A percentile compares a stretch with the other conserved stretches of the same genome.
Evolutionary conservation across 2,797 vertebrate genomes (phyloP).

Genomic region (Alcedo quadribrachys): DNA sequence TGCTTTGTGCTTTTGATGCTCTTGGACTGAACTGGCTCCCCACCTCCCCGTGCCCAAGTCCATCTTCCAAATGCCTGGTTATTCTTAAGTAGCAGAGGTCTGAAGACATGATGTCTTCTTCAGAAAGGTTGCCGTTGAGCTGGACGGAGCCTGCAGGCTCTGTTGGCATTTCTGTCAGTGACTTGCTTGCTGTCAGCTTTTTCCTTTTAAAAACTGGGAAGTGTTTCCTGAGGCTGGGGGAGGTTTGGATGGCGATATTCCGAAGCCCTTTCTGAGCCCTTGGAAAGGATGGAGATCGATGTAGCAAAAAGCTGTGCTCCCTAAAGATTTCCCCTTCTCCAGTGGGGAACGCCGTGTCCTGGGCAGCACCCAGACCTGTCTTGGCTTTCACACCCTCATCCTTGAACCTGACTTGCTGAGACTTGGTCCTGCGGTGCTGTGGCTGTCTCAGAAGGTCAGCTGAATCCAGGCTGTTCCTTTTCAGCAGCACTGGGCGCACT

Average conservation of each 20-base stretch:
- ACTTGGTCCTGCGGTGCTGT: constrained; percentile 80
- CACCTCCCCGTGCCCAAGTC: constrained; percentile 16
- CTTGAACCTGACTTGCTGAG: constrained; percentile 84
- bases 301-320: constrained; percentile 48
- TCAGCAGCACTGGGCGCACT: constrained; percentile 79
- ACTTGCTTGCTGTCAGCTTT: constrained; percentile 78
- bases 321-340: constrained; percentile 38
- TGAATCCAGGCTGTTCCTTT: constrained; percentile 79
- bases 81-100: constrained; percentile 74
- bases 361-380: constrained; percentile 4
- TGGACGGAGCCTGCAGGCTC: constrained; percentile 63
- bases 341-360: background rate
- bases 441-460: constrained; percentile 69
- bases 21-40: background rate
- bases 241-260: constrained; percentile 94
- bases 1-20: constrained; percentile 75
- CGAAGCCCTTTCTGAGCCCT: constrained; percentile 78
- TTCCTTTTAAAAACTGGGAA: constrained; percentile 85
- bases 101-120: constrained; percentile 65
- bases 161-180: constrained; percentile 73
- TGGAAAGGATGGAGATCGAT: constrained; percentile 67
- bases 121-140: constrained; percentile 74
- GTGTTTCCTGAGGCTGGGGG: constrained; percentile 91
- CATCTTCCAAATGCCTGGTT: constrained; percentile 54
- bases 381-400: constrained; percentile 69